Evolutionary conservation across 2,888 invertebrate genomes (phyloP), one percentile per base, ranked within the genome.

Genomic region (Empis livida): DNA sequence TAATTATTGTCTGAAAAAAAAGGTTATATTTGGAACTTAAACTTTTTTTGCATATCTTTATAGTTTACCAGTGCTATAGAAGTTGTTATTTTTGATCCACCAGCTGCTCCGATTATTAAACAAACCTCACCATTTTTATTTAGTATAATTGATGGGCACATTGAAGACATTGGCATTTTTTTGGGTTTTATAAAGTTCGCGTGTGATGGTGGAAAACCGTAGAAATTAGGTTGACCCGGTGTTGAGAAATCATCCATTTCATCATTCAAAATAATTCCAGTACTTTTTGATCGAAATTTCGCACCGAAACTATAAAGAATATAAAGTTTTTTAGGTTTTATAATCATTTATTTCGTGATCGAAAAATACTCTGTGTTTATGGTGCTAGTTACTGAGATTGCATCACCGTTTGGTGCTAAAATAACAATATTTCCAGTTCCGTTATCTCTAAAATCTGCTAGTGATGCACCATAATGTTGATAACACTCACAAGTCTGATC

Each of bases 191-290:
- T 82, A 63, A 80, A 84, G 71, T 96, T 97, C 2, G 84, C 81
- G 1, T 82, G 80, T 1, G 89, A 88, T 0, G 94, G 84, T 1
- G 86, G 85, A 43, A 90, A 65, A 1, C 79, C 82, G 59, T 82
- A 89, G 1, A 74, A 69, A 54, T 81, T 89, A 59, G 85, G 84
- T 1, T 74, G 74, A 39, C 82, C 79, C 0, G 90, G 88, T 0
- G 84, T 80, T 0, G 92, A 89, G 68, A 96, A 97, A 63, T 96
- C 96, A 59, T 95, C 93, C 94, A 97, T 96, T 57, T 90, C 86
- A 64, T 93, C 86, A 67, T 96, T 97, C 65, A 91, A 80, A 44
- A 27, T 75, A 40, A 97, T 90, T 3, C 96, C 96, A 5, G 91
- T 84, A 46, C 75, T 76, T 15, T 61, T 65, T 0, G 92, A 91